Evolutionary conservation across 2,113 vertebrate genomes (phyloP), one percentile per base, ranked within the genome.

Genomic region (Cranoglanis bouderius): DNA sequence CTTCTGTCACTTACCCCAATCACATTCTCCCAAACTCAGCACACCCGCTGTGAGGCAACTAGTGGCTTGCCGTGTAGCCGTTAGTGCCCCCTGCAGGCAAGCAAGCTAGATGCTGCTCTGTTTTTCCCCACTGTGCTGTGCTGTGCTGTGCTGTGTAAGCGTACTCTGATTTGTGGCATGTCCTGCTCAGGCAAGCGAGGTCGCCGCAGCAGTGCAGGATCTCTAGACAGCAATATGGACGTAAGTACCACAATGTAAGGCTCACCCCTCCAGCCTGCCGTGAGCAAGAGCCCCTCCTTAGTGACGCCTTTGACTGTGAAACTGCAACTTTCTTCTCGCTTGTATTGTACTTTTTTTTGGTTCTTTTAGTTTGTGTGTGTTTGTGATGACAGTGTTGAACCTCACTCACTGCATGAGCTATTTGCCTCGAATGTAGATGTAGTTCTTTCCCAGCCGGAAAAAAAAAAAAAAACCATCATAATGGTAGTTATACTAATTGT

Each of bases 191-290:
- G 98, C 96, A 99, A 99, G 97, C 97, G 98, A 94, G 98, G 98
- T 95, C 97, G 98, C 90, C 97, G 98, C 96, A 98, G 97, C 98
- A 99, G 98, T 97, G 98, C 98, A 96, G 98, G 98, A 99, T 99
- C 98, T 95, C 97, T 99, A 99, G 98, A 99, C 97, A 99, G 98
- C 98, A 98, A 97, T 98, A 97, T 99, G 97, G 98, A 99, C 97
- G 98, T 99, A 99, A 99, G 91, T 92, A 92, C 75, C 5, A 81
- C 63, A 89, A 77, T 53, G 97, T 99, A 96, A 97, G 96, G 96
- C 93, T 95, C 93, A 90, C 67, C 78, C 74, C 57, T 65, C 92
- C 93, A 93, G 97, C 95, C 94, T 67, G 53, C 70, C 53, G 3
- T 59, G 51, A 55, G 53, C 21, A 59, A 77, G 53, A 61, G 95